A percentile compares a stretch with the other conserved stretches of the same genome.
These are phyloP conservation scores for Leptocoma aspasia DNA, from an alignment of 2,113 vertebrate genomes.

Conservation along the genomic window DNA sequence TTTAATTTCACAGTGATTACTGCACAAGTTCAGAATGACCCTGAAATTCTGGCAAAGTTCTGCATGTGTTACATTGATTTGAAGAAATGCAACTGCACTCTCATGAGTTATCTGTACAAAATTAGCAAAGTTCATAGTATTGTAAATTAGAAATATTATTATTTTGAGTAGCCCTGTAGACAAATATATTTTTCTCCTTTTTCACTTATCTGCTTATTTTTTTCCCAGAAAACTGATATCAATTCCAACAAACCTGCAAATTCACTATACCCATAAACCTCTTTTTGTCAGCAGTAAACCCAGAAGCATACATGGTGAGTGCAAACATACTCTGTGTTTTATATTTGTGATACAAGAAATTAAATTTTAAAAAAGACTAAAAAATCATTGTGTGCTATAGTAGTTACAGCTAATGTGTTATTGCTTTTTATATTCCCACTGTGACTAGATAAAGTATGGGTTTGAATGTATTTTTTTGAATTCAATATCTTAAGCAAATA, in stretches of 20 bases:
- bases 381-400: not conserved
- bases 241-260: not conserved
- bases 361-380: not conserved
- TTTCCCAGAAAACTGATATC: not conserved
- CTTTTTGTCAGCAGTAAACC: not conserved
- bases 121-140: not conserved
- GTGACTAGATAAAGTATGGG: not conserved
- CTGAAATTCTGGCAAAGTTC: not conserved
- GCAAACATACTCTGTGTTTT: not conserved
- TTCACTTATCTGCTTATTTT: not conserved
- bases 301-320: not conserved
- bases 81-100: not conserved
- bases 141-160: not conserved
- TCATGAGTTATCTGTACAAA: not conserved
- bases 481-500: not conserved
- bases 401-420: not conserved
- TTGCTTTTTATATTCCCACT: not conserved
- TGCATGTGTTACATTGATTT: not conserved
- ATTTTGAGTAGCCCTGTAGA: not conserved
- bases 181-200: not conserved
- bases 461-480: not conserved
- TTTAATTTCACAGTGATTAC: not conserved
- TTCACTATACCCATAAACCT: accelerated
- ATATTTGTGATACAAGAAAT: not conserved
- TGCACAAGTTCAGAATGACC: not conserved